These are phyloP conservation scores for Pandion haliaetus DNA, from an alignment of 2,113 vertebrate species.

Conservation along the genomic window DNA sequence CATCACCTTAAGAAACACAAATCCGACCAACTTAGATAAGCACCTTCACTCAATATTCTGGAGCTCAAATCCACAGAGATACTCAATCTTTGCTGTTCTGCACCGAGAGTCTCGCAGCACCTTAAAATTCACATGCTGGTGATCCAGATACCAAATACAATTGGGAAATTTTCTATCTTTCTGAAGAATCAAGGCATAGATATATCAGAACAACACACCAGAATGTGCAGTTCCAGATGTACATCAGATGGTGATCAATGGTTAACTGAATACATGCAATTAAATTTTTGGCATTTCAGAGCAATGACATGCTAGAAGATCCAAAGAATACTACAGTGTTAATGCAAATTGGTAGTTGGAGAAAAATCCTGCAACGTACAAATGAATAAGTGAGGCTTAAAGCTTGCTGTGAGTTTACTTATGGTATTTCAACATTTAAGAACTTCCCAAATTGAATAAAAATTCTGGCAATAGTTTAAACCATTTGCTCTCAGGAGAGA, in stretches of 20 bases:
- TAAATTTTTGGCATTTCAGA: background rate
- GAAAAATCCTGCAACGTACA: background rate
- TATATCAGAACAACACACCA: background rate
- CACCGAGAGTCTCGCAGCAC: background rate
- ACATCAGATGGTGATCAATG: background rate
- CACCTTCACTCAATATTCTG: background rate
- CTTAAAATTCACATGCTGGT: background rate
- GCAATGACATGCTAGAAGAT: accelerated
- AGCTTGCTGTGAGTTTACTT: background rate
- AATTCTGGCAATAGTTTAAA: background rate
- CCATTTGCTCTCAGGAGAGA: background rate
- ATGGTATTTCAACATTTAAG: background rate
- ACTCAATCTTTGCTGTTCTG: background rate
- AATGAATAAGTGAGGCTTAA: background rate
- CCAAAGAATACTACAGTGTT: background rate
- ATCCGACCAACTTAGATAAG: background rate
- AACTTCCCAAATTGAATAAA: background rate
- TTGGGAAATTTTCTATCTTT: background rate
- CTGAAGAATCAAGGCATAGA: background rate
- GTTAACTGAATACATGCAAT: background rate
- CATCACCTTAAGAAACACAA: background rate
- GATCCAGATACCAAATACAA: background rate
- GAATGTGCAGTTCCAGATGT: background rate
- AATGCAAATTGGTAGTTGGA: background rate
- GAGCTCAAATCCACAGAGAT: background rate